These are phyloP conservation scores for Chaetogeoica ovagalla DNA, from an alignment of 2,888 invertebrate genomes.

Conservation along the genomic window DNA sequence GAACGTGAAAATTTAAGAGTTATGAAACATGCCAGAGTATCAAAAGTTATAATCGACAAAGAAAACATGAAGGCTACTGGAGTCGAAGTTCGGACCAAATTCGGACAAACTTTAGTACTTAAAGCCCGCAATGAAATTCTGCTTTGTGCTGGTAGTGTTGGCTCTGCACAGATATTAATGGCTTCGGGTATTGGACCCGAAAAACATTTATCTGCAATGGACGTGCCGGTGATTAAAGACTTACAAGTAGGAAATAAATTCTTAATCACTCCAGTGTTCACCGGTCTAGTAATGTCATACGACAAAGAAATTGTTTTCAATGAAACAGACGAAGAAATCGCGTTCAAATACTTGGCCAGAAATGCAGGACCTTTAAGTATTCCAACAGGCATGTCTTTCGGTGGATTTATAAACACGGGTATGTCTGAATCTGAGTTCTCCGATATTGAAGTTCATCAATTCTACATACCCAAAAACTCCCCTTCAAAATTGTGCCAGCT, in stretches of 20 bases:
- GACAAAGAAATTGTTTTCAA: conserved; percentile 15
- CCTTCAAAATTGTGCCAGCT: conserved; percentile 22
- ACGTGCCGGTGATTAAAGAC: conserved; percentile 39
- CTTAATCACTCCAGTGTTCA: conserved; percentile 41
- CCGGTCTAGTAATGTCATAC: conserved; percentile 50
- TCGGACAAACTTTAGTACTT: conserved; percentile 34
- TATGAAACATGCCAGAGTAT: conserved; percentile 25
- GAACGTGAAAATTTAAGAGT: conserved; percentile 41
- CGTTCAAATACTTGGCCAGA: conserved; percentile 49
- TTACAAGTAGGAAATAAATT: conserved; percentile 39
- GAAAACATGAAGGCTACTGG: conserved; percentile 16
- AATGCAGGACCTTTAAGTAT: conserved; percentile 22
- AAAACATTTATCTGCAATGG: conserved; percentile 26
- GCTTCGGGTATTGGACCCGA: conserved; percentile 50
- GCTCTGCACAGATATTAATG: conserved; percentile 43
- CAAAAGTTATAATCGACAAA: conserved; percentile 26
- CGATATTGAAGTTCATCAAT: conserved; percentile 46
- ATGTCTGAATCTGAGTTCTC: conserved; percentile 7
- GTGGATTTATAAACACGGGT: conserved; percentile 43
- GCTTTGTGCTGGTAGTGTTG: conserved; percentile 47
- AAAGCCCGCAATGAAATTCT: conserved; percentile 32
- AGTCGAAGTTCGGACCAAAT: conserved; percentile 39
- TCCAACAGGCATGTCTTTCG: conserved; percentile 27
- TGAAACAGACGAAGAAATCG: conserved; percentile 31
- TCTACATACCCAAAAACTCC: conserved; percentile 33